phyloP scores from a whole-genome alignment of 2,888 invertebrate genomes.

The Zootermopsis nevadensis region DNA sequence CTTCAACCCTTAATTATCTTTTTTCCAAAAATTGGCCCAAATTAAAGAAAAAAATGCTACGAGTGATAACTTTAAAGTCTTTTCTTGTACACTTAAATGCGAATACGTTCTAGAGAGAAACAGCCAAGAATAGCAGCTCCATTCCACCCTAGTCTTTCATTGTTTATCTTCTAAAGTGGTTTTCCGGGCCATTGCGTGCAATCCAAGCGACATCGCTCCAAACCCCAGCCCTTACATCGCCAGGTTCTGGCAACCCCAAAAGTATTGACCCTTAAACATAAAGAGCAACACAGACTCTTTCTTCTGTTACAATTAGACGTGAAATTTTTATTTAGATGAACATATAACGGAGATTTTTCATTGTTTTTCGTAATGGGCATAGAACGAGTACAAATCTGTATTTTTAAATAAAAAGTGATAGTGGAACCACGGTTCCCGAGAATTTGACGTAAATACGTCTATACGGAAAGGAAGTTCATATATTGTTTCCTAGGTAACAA shows the following conservation, averaged over 20 bases:
- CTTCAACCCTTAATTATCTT: neutral
- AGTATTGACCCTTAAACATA: slow-evolving; percentile 19
- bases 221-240: slow-evolving; percentile 21
- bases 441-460: too few relatives aligned
- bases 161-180: slow-evolving; percentile 51
- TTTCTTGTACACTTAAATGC: neutral
- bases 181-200: slow-evolving; percentile 49
- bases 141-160: slow-evolving; percentile 37
- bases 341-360: too few relatives aligned
- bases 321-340: neutral
- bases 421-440: too few relatives aligned
- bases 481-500: too few relatives aligned
- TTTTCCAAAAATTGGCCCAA: neutral
- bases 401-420: too few relatives aligned
- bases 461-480: too few relatives aligned
- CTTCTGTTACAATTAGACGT: too few relatives aligned
- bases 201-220: slow-evolving; percentile 40
- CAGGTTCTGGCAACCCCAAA: slow-evolving; percentile 20
- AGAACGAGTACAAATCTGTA: too few relatives aligned
- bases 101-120: neutral
- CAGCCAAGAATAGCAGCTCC: slow-evolving; percentile 40
- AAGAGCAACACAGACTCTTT: neutral
- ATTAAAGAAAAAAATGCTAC: neutral
- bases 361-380: too few relatives aligned
- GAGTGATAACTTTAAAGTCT: neutral